A percentile compares a stretch with the other conserved stretches of the same genome.
phyloP scores from a whole-genome alignment of 2,113 vertebrate species.

The Ifrita kowaldi region DNA sequence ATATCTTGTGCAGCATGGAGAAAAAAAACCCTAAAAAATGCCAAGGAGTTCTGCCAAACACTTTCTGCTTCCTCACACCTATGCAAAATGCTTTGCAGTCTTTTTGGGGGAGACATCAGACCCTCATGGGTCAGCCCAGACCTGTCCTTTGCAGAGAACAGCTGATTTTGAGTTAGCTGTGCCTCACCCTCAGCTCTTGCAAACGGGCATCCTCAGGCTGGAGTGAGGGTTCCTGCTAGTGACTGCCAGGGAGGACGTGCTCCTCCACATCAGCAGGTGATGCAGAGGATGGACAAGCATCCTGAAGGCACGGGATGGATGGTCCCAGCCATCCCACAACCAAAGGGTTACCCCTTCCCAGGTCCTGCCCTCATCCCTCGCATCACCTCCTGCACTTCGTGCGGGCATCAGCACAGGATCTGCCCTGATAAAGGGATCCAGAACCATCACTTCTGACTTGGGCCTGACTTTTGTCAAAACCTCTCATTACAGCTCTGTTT shows the following conservation, averaged over 20 bases:
- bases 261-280: rapidly evolving
- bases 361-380: background rate
- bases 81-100: conserved; percentile 52
- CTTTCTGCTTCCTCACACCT: background rate
- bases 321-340: background rate
- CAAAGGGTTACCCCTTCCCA: background rate
- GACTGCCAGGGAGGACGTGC: rapidly evolving
- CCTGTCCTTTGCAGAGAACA: background rate
- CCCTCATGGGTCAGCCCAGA: background rate
- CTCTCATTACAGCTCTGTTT: background rate
- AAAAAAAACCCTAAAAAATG: background rate
- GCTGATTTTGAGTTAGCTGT: background rate
- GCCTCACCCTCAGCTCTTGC: background rate
- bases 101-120: background rate
- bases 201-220: too few relatives aligned
- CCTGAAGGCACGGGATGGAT: rapidly evolving
- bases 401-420: background rate
- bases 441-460: background rate
- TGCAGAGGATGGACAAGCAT: background rate
- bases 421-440: background rate
- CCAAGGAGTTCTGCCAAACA: background rate
- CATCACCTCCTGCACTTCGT: background rate
- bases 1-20: conserved; percentile 56
- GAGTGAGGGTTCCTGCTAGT: background rate
- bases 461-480: conserved; percentile 39